phyloP scores from a whole-genome alignment of 2,888 invertebrate genomes.

The Perizoma flavofasciatum region DNA sequence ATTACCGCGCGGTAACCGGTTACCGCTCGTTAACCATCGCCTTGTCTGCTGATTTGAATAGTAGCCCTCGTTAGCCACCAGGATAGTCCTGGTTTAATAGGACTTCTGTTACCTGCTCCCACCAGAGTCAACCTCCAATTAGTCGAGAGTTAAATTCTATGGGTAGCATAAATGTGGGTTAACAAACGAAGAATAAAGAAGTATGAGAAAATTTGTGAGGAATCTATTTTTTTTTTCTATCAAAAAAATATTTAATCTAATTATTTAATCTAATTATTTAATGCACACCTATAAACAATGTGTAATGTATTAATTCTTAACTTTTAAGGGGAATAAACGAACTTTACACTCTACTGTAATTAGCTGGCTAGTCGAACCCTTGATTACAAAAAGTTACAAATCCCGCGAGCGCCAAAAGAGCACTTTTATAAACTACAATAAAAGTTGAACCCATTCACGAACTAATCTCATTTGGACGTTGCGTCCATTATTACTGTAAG shows the following conservation, averaged over 20 bases:
- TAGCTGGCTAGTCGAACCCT: conserved; percentile 16
- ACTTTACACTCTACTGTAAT: conserved; percentile 9
- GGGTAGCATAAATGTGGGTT: too few relatives aligned
- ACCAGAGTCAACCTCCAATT: neutral
- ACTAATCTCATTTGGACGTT: conserved; percentile 30
- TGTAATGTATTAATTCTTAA: neutral
- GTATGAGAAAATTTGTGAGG: too few relatives aligned
- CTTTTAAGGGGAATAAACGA: conserved; percentile 1
- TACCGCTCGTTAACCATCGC: conserved; percentile 23
- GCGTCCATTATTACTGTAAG: conserved; percentile 4
- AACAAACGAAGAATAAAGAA: neutral
- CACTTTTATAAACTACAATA: conserved; percentile 28
- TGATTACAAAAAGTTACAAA: conserved; percentile 12
- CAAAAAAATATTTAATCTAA: too few relatives aligned
- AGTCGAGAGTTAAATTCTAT: too few relatives aligned
- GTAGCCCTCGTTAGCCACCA: conserved; percentile 19
- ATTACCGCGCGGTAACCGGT: conserved; percentile 17
- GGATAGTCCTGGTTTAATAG: conserved; percentile 12
- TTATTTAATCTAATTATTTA: too few relatives aligned
- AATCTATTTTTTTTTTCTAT: too few relatives aligned
- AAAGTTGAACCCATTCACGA: conserved; percentile 28
- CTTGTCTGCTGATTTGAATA: conserved; percentile 25
- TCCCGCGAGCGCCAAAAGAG: conserved; percentile 13
- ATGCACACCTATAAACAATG: neutral
- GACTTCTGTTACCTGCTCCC: conserved; percentile 3